Evolutionary conservation across 2,113 vertebrate genomes (phyloP), one percentile per base, ranked within the genome.

Genomic region (Paedocypris sp.): DNA sequence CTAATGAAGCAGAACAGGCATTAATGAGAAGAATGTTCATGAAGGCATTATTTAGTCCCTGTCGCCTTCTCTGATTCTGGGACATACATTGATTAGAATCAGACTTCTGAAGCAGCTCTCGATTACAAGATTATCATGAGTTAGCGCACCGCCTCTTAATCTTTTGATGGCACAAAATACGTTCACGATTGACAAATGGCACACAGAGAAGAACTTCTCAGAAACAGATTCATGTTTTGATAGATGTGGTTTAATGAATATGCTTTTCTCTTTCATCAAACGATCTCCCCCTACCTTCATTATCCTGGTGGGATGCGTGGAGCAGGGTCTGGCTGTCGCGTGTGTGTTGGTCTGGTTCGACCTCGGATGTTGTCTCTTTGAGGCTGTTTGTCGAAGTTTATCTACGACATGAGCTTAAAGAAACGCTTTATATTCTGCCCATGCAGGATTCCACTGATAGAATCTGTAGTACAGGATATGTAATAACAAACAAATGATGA

Each of bases 1-100:
- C 52, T 69, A 62, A 66, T 66, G 58, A 66, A 66, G 62, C 59
- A 43, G 41, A 54, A 39, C 54, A 23, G 43, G 10, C 39, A 62
- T 65, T 65, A 61, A 69, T 69, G 67, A 60, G 54, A 38, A 32
- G 59, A 43, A 64, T 60, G 56, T 62, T 47, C 16, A 10, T 26
- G 25, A 47, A 47, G 16, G 12, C 39, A 58, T 58, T 58, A 58
- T 58, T 43, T 43, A 54, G 42, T 20, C 41, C 43, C 33, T 28
- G 46, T 23, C 28, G 32, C 41, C 53, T 42, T 59, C 25, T 32
- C 61, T 53, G 50, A 36, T 48, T 51, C 45, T 38, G 36, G 54
- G 39, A 19, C 25, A 43, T 43, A 48, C 22, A 31, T 49, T 56
- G 56, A 28, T 60, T 52, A 51, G 38, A 60, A 11, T 31, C 20